Conservation (phyloP, 2,888 invertebrate species). For the Julus scandinavius region DNA sequence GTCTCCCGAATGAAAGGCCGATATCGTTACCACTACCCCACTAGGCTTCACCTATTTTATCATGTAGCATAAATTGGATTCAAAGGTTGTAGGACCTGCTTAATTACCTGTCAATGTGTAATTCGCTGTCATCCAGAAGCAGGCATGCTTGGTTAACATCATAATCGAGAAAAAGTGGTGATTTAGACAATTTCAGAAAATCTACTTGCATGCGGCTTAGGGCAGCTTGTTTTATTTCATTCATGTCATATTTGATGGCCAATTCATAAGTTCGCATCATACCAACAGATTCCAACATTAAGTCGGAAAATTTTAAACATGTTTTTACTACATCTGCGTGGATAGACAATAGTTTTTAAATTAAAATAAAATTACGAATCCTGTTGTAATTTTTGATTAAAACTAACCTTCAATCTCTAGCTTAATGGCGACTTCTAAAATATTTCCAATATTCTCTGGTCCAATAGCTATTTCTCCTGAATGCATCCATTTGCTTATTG, state of each 20-base stretch:
- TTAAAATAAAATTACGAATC: neutral
- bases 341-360: neutral
- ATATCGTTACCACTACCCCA: too few relatives aligned
- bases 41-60: too few relatives aligned
- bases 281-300: neutral
- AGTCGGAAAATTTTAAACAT: neutral
- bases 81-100: too few relatives aligned
- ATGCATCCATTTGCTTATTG: neutral
- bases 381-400: neutral
- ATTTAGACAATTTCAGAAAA: conserved; percentile 11
- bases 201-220: neutral
- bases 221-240: neutral
- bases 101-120: neutral
- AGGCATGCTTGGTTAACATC: neutral
- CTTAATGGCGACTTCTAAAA: conserved; percentile 16
- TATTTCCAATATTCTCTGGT: conserved; percentile 34
- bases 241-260: neutral
- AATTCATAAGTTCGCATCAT: neutral
- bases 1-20: too few relatives aligned
- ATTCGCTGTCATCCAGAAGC: neutral
- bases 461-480: conserved; percentile 16
- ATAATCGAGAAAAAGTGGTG: neutral
- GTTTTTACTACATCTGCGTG: neutral
- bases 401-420: neutral
- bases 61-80: too few relatives aligned